These are phyloP conservation scores for Trogon melanurus DNA, from an alignment of 2,113 vertebrate genomes.

Conservation along the genomic window DNA sequence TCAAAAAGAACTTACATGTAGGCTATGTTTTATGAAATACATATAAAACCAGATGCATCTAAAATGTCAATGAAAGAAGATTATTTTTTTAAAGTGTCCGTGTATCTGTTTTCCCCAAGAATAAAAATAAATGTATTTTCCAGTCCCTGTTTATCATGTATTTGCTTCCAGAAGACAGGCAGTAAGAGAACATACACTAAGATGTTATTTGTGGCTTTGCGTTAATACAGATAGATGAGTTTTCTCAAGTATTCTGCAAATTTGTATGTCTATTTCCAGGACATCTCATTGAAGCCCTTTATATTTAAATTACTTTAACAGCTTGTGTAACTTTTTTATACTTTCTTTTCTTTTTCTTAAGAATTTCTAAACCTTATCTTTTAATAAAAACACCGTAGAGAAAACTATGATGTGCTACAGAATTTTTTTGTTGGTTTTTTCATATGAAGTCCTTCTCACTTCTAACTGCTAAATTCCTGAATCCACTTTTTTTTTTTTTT, in stretches of 20 bases:
- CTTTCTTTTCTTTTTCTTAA: not conserved
- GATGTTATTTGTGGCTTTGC: not conserved
- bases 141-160: not conserved
- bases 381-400: not conserved
- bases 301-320: not conserved
- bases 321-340: not conserved
- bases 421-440: fast-evolving
- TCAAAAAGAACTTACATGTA: not conserved
- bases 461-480: not conserved
- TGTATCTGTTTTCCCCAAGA: not conserved
- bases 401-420: not conserved
- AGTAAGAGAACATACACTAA: not conserved
- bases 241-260: not conserved
- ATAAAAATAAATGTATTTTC: not conserved
- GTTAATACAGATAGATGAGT: not conserved
- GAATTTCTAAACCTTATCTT: not conserved
- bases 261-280: not conserved
- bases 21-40: not conserved
- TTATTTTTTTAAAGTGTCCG: not conserved
- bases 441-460: not conserved
- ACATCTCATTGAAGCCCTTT: not conserved
- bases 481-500: not conserved
- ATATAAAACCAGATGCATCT: not conserved
- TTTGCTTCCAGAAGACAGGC: not conserved
- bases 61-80: not conserved